Evolutionary conservation across 2,888 invertebrate species (phyloP).

Genomic region (Macrophya annulata): DNA sequence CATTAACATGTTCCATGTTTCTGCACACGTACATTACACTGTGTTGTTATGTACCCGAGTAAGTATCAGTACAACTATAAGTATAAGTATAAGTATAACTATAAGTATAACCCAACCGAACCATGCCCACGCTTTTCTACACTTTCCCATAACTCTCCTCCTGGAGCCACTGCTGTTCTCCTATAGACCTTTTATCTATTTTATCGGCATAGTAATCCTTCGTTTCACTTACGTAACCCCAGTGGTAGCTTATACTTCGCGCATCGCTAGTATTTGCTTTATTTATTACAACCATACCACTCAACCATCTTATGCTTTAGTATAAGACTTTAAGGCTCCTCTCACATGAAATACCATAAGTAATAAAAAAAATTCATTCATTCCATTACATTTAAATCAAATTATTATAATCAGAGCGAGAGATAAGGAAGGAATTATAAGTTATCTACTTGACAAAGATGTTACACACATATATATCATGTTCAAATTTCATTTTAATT

Average conservation of each 20-base stretch:
- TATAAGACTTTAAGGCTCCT: background rate
- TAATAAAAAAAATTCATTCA: background rate
- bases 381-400: background rate
- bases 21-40: background rate
- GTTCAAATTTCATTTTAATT: background rate
- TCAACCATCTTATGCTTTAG: background rate
- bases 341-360: background rate
- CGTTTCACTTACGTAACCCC: conserved; percentile 39
- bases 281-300: conserved; percentile 1
- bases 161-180: background rate
- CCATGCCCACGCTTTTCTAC: conserved; percentile 37
- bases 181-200: conserved; percentile 4
- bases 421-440: background rate
- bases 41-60: background rate
- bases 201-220: conserved; percentile 42
- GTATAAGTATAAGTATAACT: background rate
- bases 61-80: background rate
- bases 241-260: conserved; percentile 14
- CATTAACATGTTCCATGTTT: conserved; percentile 33
- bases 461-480: background rate
- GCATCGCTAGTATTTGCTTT: conserved; percentile 18
- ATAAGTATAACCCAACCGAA: background rate
- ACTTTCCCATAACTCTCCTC: conserved; percentile 28
- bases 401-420: no score
- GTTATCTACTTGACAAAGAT: background rate